A percentile compares a stretch with the other conserved stretches of the same genome.
Evolutionary conservation across 2,113 vertebrate species (phyloP).

Genomic region (Podiceps cristatus): DNA sequence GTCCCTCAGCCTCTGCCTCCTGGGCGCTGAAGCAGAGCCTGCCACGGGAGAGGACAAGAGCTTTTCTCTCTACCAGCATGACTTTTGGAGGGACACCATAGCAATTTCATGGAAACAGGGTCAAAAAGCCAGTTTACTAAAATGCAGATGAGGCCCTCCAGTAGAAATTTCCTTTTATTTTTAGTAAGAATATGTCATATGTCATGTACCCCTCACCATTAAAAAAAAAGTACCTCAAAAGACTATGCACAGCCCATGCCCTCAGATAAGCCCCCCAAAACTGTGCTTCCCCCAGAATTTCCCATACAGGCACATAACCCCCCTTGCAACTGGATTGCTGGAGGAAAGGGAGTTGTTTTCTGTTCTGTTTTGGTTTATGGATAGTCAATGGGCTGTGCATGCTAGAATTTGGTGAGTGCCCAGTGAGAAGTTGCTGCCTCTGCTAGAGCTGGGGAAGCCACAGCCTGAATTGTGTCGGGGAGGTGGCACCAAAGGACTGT

Average conservation of each 20-base stretch:
- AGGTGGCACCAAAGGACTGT: not conserved
- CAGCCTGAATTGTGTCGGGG: accelerated
- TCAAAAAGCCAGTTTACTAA: not conserved
- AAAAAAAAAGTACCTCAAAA: not conserved
- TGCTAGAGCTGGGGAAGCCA: not conserved
- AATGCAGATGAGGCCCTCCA: not conserved
- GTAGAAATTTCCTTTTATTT: not conserved
- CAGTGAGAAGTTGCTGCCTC: not conserved
- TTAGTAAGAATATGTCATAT: not conserved
- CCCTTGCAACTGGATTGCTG: not conserved
- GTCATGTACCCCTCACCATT: not conserved
- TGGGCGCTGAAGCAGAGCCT: not conserved
- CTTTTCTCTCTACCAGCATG: not conserved
- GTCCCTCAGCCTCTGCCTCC: not conserved
- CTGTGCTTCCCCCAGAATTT: not conserved
- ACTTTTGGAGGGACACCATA: not conserved
- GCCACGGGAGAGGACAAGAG: not conserved
- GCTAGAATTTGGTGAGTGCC: not conserved
- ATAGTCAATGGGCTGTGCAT: accelerated
- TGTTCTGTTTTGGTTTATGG: not conserved
- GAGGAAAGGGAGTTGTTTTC: not conserved
- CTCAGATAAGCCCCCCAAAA: not conserved
- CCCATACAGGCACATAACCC: not conserved
- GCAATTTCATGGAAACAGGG: not conserved
- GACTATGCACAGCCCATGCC: not conserved